These are phyloP conservation scores for Sebastes umbrosus DNA, from an alignment of 2,797 vertebrate genomes.

Conservation along the genomic window DNA sequence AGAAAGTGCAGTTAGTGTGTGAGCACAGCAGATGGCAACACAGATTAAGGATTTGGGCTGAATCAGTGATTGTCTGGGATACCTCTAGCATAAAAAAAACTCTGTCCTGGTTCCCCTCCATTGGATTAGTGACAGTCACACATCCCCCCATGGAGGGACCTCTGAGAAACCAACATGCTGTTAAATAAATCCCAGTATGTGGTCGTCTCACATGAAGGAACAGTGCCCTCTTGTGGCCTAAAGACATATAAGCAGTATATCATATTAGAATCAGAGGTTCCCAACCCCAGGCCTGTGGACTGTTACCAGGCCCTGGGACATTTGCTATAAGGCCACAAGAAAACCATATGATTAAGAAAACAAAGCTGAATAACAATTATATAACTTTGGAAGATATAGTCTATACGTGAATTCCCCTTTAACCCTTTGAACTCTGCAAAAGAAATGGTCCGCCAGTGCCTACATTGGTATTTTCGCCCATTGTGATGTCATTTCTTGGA, in stretches of 20 bases:
- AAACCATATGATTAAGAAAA: background rate
- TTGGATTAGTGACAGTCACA: conserved; percentile 37
- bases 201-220: background rate
- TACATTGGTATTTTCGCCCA: too few species aligned
- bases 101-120: conserved; percentile 8
- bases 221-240: conserved; percentile 38
- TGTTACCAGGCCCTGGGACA: background rate
- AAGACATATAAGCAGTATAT: background rate
- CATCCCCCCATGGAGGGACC: background rate
- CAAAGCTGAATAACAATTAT: background rate
- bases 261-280: background rate
- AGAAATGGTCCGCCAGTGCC: background rate
- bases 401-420: too few species aligned
- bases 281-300: background rate
- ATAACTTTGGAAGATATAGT: background rate
- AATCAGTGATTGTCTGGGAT: conserved; percentile 38
- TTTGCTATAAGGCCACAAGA: background rate
- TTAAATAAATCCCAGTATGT: background rate
- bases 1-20: conserved; percentile 50
- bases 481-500: too few species aligned
- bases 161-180: conserved; percentile 6
- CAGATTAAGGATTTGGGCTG: conserved; percentile 69
- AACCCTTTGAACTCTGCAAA: background rate
- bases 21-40: conserved; percentile 74
- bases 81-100: conserved; percentile 23